These are phyloP conservation scores for Carcharodon carcharias DNA, from an alignment of 2,797 vertebrate species.

Conservation along the genomic window DNA sequence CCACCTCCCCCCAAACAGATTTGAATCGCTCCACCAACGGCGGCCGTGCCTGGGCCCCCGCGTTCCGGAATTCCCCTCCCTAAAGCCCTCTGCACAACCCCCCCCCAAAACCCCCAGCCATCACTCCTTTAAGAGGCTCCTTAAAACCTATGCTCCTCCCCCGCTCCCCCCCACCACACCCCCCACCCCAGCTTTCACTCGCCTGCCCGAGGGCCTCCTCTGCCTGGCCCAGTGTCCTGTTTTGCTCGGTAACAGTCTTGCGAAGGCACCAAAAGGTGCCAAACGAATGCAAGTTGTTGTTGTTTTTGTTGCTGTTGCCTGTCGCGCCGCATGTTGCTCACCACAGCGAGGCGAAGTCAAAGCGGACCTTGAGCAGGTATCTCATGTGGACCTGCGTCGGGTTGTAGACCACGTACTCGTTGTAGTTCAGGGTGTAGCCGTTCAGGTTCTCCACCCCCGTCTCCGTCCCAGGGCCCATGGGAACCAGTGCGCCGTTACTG, in stretches of 20 bases:
- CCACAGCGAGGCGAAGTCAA: slow-evolving; percentile 75
- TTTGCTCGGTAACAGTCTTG: too few relatives aligned
- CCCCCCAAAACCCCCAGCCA: too few relatives aligned
- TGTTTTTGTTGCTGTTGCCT: background rate
- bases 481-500: slow-evolving; percentile 66
- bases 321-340: slow-evolving; percentile 47
- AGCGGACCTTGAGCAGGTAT: slow-evolving; percentile 73
- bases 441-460: slow-evolving; percentile 52
- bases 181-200: background rate
- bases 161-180: background rate
- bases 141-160: too few relatives aligned
- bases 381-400: slow-evolving; percentile 71
- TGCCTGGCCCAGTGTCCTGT: too few relatives aligned
- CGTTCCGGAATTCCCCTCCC: too few relatives aligned
- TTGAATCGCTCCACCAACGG: too few relatives aligned
- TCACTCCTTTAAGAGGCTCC: too few relatives aligned
- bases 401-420: slow-evolving; percentile 79
- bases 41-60: too few relatives aligned
- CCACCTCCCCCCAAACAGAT: too few relatives aligned
- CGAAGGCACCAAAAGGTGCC: too few relatives aligned
- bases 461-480: slow-evolving; percentile 66
- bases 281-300: background rate
- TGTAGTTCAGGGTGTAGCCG: slow-evolving; percentile 80
- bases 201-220: too few relatives aligned
- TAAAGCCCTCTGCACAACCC: too few relatives aligned